Conservation (phyloP, 1,140 invertebrate species). For the Drosophila seguyi region DNA sequence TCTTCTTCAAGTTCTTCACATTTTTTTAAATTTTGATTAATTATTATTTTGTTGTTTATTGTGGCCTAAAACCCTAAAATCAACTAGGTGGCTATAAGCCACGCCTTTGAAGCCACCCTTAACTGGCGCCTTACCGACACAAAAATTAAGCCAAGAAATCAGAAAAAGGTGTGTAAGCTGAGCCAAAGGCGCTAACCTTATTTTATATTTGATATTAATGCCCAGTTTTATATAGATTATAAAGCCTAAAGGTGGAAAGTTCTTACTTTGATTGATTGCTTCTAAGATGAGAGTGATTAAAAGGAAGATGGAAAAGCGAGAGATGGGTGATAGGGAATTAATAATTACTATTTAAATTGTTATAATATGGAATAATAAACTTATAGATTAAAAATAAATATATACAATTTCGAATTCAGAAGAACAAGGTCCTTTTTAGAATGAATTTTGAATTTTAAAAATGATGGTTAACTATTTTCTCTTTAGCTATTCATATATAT, state of each 20-base stretch:
- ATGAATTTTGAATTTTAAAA: too few species aligned
- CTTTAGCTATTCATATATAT: too few species aligned
- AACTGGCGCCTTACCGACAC: conserved; percentile 24
- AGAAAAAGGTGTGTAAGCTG: conserved; percentile 11
- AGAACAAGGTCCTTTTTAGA: too few species aligned
- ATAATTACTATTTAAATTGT: neutral
- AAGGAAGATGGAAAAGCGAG: neutral
- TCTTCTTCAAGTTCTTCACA: neutral
- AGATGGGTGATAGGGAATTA: neutral
- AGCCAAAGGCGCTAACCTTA: conserved; percentile 8
- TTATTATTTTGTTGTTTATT: neutral
- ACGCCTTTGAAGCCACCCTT: conserved; percentile 15
- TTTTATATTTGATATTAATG: conserved; percentile 5
- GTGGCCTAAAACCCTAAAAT: conserved; percentile 1
- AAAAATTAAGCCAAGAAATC: conserved; percentile 3
- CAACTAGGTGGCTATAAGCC: conserved; percentile 10
- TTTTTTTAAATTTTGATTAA: conserved; percentile 2
- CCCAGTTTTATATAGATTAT: neutral
- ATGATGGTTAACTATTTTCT: too few species aligned
- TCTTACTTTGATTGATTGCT: conserved; percentile 34
- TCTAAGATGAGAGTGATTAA: neutral
- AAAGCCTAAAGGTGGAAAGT: conserved; percentile 46
- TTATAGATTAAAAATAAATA: neutral
- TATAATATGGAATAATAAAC: neutral
- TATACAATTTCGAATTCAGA: neutral